Base-by-base conservation (phyloP, 1,140 invertebrate species). In the Octopus bimaculoides region DNA sequence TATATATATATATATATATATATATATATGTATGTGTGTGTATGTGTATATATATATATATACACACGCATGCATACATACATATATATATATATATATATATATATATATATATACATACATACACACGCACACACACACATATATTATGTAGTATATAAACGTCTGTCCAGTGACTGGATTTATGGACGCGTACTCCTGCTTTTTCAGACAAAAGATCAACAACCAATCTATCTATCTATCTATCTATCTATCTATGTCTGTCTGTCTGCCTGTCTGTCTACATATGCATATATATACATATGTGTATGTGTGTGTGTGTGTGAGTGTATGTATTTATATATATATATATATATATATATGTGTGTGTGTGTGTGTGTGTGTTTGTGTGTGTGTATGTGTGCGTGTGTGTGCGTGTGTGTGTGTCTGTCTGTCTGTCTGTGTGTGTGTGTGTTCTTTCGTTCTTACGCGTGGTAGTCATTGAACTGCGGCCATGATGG, bases 321-420 rank as follows among this genome's bases (percentile, higher is more conserved):
- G 66, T 69, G 66, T 69, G 66, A n/a, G 66, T 69, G 66, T 69
- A 20, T 69, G 12, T 69, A 20, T 69, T 12, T 69, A 69, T 69
- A 20, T 69, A 20, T 69, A 14, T 69, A 20, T 69, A 14, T 69
- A 20, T 17, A 20, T 10, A 20, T 20, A 5, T 14, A 20, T 69
- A 20, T 69, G 5, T 6, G 5, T 6, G 5, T n/a, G 14, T n/a
- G 66, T n/a, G 5, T n/a, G 3, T n/a, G 66, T n/a, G 66, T n/a
- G 66, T 6, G 66, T 8, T 4, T 14, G 4, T 69, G 66, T 69
- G 66, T 69, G 66, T 69, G 7, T 17, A 5, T 69, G 4, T 69
- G 4, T 14, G 5, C 5, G 5, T 17, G 5, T 5, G 5, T 69
- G 3, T 41, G 2, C 2, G 26, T 41, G 26, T 41, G 26, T 41